Base-by-base conservation (phyloP, 2,113 vertebrate species). In the Gobiocypris rarus region DNA sequence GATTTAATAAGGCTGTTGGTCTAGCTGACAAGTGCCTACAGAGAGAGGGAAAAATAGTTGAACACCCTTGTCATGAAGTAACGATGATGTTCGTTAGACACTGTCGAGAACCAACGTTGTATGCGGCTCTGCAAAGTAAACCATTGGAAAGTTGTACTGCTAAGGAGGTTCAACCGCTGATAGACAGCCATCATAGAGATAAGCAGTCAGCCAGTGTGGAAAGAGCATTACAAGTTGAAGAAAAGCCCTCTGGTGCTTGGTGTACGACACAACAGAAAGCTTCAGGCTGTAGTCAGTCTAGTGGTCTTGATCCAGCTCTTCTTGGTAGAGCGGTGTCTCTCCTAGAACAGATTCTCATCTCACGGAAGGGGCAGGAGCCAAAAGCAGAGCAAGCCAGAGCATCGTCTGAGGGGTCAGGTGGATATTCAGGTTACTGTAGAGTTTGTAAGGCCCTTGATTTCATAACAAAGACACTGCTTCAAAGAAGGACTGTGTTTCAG, bases 11-110 rank as follows among this genome's bases (percentile, higher is more conserved):
- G 26, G 73, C 45, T 17, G 45, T 75, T 7, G 73, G 52, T 1
- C 73, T 75, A 11, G 73, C 45, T 0, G 45, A 75, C 1, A 24
- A 75, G 73, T 50, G 45, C 48, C 45, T 75, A 26, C 24, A 19
- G n/a, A 73, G 70, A 19, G n/a, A 52, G 17, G 73, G 73, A 19
- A 75, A 75, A 52, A 48, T 4, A 50, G 45, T 75, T 3, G 73
- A 75, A 75, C 45, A 75, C 45, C 45, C 45, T 9, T 7, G 73
- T 28, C 45, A 75, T 31, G 73, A 75, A 26, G 73, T 75, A 1
- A 75, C 73, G 0, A 52, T 52, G 73, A 75, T 75, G 73, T 75
- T 52, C 4, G 73, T 75, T 13, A 50, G 73, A 7, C 73, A 75
- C n/a, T 75, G 45, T 10, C 71, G 24, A 0, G 71, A 50, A 17